Percentiles rank a stretch among this genome's conserved stretches.
phyloP scores from a whole-genome alignment of 2,797 vertebrate genomes.

The Microctenopoma lineatum region DNA sequence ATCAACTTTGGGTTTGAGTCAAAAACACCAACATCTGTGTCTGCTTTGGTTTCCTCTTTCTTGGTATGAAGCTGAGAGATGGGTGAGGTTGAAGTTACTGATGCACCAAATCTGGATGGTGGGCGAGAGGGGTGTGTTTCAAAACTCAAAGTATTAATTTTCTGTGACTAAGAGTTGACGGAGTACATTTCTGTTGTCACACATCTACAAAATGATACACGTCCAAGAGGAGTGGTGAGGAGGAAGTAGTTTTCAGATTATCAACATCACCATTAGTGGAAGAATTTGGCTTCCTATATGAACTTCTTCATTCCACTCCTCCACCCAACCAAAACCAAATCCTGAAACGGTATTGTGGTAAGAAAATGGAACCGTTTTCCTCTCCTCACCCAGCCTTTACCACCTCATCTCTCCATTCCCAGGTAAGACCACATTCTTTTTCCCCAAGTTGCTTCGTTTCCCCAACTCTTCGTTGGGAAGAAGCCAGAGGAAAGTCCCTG shows the following conservation, averaged over 20 bases:
- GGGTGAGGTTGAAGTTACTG: slow-evolving; percentile 38
- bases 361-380: slow-evolving; percentile 3
- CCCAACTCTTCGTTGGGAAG: slow-evolving; percentile 39
- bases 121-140: slow-evolving; percentile 1
- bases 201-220: slow-evolving; percentile 3
- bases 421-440: slow-evolving; percentile 56
- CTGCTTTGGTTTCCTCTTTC: slow-evolving; percentile 57
- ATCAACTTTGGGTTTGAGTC: slow-evolving; percentile 12
- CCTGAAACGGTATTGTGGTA: slow-evolving; percentile 20
- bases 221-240: neutral
- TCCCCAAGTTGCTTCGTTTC: slow-evolving; percentile 18
- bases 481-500: slow-evolving; percentile 72
- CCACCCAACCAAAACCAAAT: slow-evolving; percentile 37
- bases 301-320: slow-evolving; percentile 3
- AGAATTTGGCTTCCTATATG: neutral
- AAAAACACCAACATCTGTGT: slow-evolving; percentile 41
- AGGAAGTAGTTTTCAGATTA: neutral
- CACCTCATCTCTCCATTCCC: slow-evolving; percentile 18
- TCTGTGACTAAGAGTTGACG: neutral
- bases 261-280: no score
- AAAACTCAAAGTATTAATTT: slow-evolving; percentile 16
- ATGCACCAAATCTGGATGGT: slow-evolving; percentile 21
- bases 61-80: slow-evolving; percentile 52
- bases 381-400: neutral
- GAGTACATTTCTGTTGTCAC: neutral